Evolutionary conservation across 2,888 invertebrate species (phyloP).

Genomic region (Eristalis arbustorum): DNA sequence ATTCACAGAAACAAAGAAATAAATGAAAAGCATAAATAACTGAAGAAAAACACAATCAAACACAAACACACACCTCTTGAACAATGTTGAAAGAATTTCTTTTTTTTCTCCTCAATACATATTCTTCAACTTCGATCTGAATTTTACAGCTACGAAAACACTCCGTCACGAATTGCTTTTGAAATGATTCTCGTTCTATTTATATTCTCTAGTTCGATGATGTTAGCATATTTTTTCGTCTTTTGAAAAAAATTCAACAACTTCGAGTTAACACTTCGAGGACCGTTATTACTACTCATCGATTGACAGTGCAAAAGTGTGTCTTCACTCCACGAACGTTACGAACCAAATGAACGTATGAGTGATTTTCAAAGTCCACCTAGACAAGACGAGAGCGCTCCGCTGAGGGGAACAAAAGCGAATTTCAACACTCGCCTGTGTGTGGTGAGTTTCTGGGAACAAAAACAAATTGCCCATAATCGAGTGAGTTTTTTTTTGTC

Average conservation of each 20-base stretch:
- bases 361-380: conserved; percentile 44
- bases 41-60: conserved; percentile 10
- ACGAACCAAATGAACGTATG: conserved; percentile 63
- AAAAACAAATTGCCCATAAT: background rate
- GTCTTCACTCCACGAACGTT: conserved; percentile 54
- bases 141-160: conserved; percentile 29
- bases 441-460: conserved; percentile 13
- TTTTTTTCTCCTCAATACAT: conserved; percentile 15
- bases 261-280: conserved; percentile 49
- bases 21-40: background rate
- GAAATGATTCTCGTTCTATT: conserved; percentile 32
- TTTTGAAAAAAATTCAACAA: conserved; percentile 61
- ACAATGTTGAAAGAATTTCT: conserved; percentile 23
- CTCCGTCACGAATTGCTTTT: conserved; percentile 39
- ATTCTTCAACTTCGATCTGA: background rate
- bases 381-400: conserved; percentile 2
- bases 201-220: conserved; percentile 24
- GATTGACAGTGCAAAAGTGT: conserved; percentile 52
- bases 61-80: conserved; percentile 58
- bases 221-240: conserved; percentile 53
- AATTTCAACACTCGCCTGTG: background rate
- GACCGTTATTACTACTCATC: conserved; percentile 61
- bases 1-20: background rate
- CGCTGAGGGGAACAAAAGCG: background rate
- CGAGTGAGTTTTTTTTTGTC: background rate